These are phyloP conservation scores for Phyllopteryx taeniolatus DNA, from an alignment of 2,113 vertebrate genomes.

Conservation along the genomic window DNA sequence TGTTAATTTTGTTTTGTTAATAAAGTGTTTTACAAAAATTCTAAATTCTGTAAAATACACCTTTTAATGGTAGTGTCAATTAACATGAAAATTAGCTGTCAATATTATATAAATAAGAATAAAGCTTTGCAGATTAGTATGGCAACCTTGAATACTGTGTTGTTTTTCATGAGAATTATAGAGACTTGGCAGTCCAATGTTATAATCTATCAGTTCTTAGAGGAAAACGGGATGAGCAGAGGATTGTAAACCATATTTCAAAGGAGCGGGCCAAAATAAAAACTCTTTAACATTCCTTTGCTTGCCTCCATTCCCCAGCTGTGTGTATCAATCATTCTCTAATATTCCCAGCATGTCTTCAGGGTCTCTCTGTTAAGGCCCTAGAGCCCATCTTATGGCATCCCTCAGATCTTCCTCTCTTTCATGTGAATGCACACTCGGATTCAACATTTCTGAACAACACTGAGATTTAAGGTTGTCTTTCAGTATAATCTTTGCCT, in stretches of 20 bases:
- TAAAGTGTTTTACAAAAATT: neutral
- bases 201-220: constrained; percentile 57
- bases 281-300: constrained; percentile 48
- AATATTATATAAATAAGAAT: constrained; percentile 8
- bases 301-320: constrained; percentile 48
- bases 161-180: constrained; percentile 46
- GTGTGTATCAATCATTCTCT: constrained; percentile 64
- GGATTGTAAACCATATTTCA: constrained; percentile 59
- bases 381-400: constrained; percentile 61
- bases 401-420: constrained; percentile 60
- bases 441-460: constrained; percentile 53
- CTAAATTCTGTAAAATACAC: neutral
- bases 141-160: constrained; percentile 6
- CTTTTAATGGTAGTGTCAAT: too few species aligned
- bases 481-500: constrained; percentile 21
- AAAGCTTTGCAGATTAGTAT: constrained; percentile 3
- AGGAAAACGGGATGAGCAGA: constrained; percentile 30
- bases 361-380: constrained; percentile 52
- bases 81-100: constrained; percentile 12
- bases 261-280: constrained; percentile 52
- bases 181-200: constrained; percentile 29
- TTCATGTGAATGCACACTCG: constrained; percentile 58
- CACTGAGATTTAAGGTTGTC: constrained; percentile 43
- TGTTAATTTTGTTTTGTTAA: neutral
- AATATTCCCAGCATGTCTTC: constrained; percentile 64